A percentile compares a stretch with the other conserved stretches of the same genome.
Evolutionary conservation across 1,140 invertebrate genomes (phyloP).

Genomic region (Drosophila pseudoananassae): DNA sequence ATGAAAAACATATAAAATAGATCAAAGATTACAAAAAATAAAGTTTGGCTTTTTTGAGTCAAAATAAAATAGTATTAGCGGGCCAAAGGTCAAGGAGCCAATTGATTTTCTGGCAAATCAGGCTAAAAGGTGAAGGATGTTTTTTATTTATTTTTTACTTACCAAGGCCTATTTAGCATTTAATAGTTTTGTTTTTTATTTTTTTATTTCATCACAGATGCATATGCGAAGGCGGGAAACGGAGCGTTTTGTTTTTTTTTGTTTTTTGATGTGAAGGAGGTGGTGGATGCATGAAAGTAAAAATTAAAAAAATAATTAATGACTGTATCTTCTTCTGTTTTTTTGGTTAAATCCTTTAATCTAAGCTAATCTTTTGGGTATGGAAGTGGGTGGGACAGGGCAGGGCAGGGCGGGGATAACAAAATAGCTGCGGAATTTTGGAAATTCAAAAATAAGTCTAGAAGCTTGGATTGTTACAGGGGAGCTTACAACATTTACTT

Average conservation of each 20-base stretch:
- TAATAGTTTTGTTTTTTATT: no score
- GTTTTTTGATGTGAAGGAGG: not conserved
- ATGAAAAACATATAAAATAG: not conserved
- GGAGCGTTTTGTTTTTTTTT: not conserved
- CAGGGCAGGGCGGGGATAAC: no score
- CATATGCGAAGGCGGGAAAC: not conserved
- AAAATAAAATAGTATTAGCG: not conserved
- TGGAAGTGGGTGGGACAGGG: not conserved
- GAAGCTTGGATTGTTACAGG: constrained; percentile 1
- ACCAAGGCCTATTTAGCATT: not conserved
- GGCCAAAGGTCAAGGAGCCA: not conserved
- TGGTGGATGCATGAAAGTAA: constrained; percentile 1
- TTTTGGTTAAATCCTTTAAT: not conserved
- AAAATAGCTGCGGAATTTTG: constrained; percentile 4
- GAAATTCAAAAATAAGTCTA: not conserved
- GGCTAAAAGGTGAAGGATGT: not conserved
- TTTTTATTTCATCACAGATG: no score
- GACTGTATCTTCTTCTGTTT: not conserved
- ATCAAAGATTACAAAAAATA: not conserved
- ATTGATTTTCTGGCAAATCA: not conserved
- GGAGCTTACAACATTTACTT: no score
- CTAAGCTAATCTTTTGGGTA: not conserved
- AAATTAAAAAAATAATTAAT: not conserved
- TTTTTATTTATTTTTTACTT: not conserved
- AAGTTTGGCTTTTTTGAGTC: not conserved